Percentiles rank a stretch among this genome's conserved stretches.
Evolutionary conservation across 2,797 vertebrate species (phyloP).

Genomic region (Limosa lapponica): DNA sequence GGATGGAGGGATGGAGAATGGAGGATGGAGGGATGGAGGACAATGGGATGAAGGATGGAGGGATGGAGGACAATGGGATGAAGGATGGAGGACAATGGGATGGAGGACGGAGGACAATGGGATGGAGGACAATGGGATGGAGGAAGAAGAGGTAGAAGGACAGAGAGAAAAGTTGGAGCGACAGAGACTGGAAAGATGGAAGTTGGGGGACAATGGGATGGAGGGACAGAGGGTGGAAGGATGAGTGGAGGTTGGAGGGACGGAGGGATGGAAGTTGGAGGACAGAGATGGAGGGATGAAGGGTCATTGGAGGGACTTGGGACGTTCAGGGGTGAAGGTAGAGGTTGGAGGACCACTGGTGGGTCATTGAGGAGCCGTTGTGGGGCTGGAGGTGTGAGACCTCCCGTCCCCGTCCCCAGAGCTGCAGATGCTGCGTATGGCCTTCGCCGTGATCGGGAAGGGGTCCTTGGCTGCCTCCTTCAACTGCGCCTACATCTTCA

Average conservation of each 20-base stretch:
- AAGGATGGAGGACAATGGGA: no score
- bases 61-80: background rate
- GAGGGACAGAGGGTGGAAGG: background rate
- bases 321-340: fast-evolving
- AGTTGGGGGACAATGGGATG: background rate
- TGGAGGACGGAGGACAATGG: fast-evolving
- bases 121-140: background rate
- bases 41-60: background rate
- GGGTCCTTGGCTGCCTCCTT: constrained; percentile 85
- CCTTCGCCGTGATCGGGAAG: constrained; percentile 85
- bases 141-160: background rate
- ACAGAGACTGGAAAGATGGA: background rate
- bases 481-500: constrained; percentile 82
- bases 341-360: background rate
- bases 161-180: background rate
- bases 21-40: background rate
- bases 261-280: no score
- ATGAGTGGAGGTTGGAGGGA: background rate
- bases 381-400: background rate
- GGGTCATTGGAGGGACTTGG: no score
- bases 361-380: background rate
- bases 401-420: constrained; percentile 62
- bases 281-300: no score
- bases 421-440: constrained; percentile 72
- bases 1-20: no score